phyloP scores from a whole-genome alignment of 2,797 vertebrate species.

The Trachurus trachurus region DNA sequence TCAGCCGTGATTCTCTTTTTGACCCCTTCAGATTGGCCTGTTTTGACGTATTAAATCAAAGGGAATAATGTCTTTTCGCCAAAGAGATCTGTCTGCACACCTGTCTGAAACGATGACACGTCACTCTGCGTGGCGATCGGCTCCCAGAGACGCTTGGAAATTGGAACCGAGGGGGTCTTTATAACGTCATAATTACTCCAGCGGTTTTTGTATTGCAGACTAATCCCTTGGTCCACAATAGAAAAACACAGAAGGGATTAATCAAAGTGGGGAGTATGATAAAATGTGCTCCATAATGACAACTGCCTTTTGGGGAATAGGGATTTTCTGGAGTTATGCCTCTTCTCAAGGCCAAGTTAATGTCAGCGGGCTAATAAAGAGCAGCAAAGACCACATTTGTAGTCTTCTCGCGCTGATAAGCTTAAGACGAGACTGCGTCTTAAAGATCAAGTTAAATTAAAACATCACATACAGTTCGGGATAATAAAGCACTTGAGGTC shows the following conservation, averaged over 20 bases:
- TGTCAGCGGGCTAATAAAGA: slow-evolving; percentile 47
- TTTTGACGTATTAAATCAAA: not conserved
- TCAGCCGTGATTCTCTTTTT: not conserved
- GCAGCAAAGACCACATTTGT: slow-evolving; percentile 33
- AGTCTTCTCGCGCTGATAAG: slow-evolving; percentile 39
- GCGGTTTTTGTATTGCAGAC: not conserved
- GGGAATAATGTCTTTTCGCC: not conserved
- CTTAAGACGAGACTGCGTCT: slow-evolving; percentile 3
- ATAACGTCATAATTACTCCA: slow-evolving; percentile 15
- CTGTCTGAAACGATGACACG: not conserved
- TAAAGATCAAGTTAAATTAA: slow-evolving; percentile 55
- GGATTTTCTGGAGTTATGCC: slow-evolving; percentile 33
- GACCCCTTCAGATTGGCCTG: not conserved
- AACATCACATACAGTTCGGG: slow-evolving; percentile 24
- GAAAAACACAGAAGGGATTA: slow-evolving; percentile 28
- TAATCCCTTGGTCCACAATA: slow-evolving; percentile 10
- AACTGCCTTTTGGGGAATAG: slow-evolving; percentile 28
- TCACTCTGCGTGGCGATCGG: not conserved
- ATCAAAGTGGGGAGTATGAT: slow-evolving; percentile 42
- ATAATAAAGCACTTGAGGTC: slow-evolving; percentile 9
- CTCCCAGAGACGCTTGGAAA: slow-evolving; percentile 31
- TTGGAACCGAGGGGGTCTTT: slow-evolving; percentile 19
- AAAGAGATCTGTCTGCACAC: not conserved
- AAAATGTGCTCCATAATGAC: slow-evolving; percentile 39
- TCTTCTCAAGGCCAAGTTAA: slow-evolving; percentile 42